Percentiles rank a stretch among this genome's conserved stretches.
phyloP scores from a whole-genome alignment of 1,140 invertebrate genomes.

The Bathynomus jamesi region DNA sequence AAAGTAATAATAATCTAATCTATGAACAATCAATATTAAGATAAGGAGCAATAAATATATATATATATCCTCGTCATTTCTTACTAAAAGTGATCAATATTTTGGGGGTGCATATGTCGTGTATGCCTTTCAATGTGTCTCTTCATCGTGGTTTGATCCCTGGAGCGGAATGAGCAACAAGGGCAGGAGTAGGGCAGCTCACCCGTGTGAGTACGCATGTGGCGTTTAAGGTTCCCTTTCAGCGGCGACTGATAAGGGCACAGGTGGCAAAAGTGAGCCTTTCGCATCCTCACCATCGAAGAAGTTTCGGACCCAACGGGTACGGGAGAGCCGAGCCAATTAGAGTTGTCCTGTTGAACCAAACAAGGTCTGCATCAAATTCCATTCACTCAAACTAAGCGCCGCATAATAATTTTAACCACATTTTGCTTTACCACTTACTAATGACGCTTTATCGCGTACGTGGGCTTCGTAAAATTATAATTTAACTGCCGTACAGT shows the following conservation, averaged over 20 bases:
- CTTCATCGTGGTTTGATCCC: conserved; percentile 34
- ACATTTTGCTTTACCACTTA: too few species aligned
- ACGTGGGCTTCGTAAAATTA: too few species aligned
- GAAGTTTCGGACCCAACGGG: background rate
- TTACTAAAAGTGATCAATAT: too few species aligned
- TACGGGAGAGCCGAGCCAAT: background rate
- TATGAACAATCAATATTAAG: too few species aligned
- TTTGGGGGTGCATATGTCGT: background rate
- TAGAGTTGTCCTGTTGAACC: background rate
- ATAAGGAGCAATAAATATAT: too few species aligned
- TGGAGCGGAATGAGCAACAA: conserved; percentile 25
- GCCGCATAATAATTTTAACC: too few species aligned
- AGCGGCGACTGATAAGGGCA: conserved; percentile 7
- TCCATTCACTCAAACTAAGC: too few species aligned
- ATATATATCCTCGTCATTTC: too few species aligned
- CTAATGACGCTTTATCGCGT: too few species aligned
- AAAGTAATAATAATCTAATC: too few species aligned
- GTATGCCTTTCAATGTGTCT: conserved; percentile 12
- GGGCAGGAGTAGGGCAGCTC: conserved; percentile 37
- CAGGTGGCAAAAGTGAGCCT: conserved; percentile 1
- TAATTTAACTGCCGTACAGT: too few species aligned
- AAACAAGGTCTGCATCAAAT: background rate
- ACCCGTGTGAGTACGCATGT: conserved; percentile 37
- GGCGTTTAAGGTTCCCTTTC: conserved; percentile 28
- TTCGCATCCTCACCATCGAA: background rate